Evolutionary conservation across 2,113 vertebrate species (phyloP).

Genomic region (Varanus salvator): DNA sequence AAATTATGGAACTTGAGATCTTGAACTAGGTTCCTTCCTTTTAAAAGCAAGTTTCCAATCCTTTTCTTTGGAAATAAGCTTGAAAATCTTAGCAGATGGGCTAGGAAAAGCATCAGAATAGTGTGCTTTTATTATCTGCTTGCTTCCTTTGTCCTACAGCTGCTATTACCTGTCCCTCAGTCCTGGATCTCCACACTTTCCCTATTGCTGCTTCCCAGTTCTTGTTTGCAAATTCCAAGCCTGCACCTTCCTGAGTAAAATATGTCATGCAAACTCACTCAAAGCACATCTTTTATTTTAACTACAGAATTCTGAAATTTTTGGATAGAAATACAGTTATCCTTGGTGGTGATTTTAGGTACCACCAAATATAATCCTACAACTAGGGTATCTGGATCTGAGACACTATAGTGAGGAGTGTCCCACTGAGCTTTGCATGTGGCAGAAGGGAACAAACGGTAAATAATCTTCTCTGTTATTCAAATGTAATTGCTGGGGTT

Average conservation of each 20-base stretch:
- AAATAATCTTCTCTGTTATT: not conserved
- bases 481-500: not conserved
- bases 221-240: not conserved
- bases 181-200: not conserved
- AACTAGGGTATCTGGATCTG: not conserved
- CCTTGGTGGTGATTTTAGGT: not conserved
- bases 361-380: not conserved
- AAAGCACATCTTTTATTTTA: not conserved
- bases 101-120: not conserved
- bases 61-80: not conserved
- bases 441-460: accelerated
- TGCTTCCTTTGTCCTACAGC: not conserved
- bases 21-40: not conserved
- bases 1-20: not conserved
- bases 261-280: not conserved
- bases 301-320: not conserved
- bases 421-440: not conserved
- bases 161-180: not conserved
- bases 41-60: not conserved
- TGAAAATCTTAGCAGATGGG: not conserved
- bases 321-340: not conserved
- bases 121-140: not conserved
- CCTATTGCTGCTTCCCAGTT: not conserved
- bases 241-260: not conserved
- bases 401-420: not conserved